A percentile compares a stretch with the other conserved stretches of the same genome.
phyloP scores from a whole-genome alignment of 2,888 invertebrate species.

The Fissipunctia ypsillon region DNA sequence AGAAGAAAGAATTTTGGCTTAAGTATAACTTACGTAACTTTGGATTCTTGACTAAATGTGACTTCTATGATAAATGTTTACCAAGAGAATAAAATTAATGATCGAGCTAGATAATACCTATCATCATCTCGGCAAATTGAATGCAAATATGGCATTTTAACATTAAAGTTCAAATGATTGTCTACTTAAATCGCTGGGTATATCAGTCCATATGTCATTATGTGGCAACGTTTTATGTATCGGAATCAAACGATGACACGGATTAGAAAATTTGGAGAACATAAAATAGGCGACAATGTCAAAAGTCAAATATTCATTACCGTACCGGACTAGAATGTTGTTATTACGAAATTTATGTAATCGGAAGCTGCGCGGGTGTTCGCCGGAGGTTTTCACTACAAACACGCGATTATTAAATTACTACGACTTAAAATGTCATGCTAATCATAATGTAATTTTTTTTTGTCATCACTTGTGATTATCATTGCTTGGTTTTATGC shows the following conservation, averaged over 20 bases:
- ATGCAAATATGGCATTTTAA: conserved; percentile 38
- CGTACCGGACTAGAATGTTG: conserved; percentile 72
- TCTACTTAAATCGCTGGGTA: conserved; percentile 11
- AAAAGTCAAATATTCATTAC: conserved; percentile 84
- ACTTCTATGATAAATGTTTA: background rate
- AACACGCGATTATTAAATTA: conserved; percentile 63
- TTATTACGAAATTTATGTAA: conserved; percentile 71
- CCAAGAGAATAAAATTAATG: conserved; percentile 23
- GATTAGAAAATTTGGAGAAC: conserved; percentile 75
- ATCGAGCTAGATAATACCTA: conserved; percentile 29
- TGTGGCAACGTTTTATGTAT: conserved; percentile 46
- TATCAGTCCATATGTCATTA: conserved; percentile 25
- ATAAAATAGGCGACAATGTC: conserved; percentile 82
- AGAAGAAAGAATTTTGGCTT: background rate
- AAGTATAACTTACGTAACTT: background rate
- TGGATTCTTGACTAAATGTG: background rate
- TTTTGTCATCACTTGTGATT: conserved; percentile 28
- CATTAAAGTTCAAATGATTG: conserved; percentile 43
- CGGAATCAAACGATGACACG: conserved; percentile 72
- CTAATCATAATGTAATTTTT: conserved; percentile 54
- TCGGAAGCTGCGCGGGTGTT: conserved; percentile 65
- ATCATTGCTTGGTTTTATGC: conserved; percentile 12
- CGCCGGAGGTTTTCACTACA: conserved; percentile 60
- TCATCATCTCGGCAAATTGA: conserved; percentile 20
- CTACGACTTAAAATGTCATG: conserved; percentile 43